Conservation (phyloP, 2,888 invertebrate species). For the Andrena hattorfiana region DNA sequence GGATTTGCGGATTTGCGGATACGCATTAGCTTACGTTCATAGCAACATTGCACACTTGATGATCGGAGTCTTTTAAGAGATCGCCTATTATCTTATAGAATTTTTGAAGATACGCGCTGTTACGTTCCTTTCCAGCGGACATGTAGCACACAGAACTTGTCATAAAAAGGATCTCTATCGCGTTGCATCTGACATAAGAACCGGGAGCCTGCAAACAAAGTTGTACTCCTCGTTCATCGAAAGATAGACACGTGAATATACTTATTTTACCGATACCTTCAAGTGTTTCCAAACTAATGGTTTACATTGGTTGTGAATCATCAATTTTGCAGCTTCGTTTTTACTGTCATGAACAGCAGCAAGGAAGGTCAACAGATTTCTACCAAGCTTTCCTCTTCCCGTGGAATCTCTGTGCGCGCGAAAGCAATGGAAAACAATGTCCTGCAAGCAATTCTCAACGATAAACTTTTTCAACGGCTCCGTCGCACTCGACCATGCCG, state of each 20-base stretch:
- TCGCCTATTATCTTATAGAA: constrained; percentile 64
- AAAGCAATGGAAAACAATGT: constrained; percentile 69
- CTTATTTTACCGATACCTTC: constrained; percentile 56
- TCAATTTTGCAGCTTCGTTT: constrained; percentile 40
- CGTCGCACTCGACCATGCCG: constrained; percentile 58
- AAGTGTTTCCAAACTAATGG: constrained; percentile 66
- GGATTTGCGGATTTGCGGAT: background rate
- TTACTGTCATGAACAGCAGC: constrained; percentile 52
- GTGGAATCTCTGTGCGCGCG: constrained; percentile 55
- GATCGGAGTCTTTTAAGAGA: constrained; percentile 63
- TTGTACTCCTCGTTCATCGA: background rate
- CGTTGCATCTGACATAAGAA: constrained; percentile 67
- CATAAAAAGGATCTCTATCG: constrained; percentile 70
- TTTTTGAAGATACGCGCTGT: constrained; percentile 37
- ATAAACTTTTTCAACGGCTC: constrained; percentile 54
- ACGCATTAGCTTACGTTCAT: constrained; percentile 61
- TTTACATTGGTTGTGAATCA: constrained; percentile 62
- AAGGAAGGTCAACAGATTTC: constrained; percentile 66
- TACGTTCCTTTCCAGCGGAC: constrained; percentile 13
- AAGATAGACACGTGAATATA: background rate
- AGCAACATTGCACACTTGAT: constrained; percentile 64
- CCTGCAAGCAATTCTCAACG: constrained; percentile 58
- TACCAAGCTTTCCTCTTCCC: constrained; percentile 62
- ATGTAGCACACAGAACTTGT: constrained; percentile 49
- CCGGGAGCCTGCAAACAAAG: constrained; percentile 65